Percentiles rank a stretch among this genome's conserved stretches.
phyloP scores from a whole-genome alignment of 2,797 vertebrate genomes.

The Poecilia picta region DNA sequence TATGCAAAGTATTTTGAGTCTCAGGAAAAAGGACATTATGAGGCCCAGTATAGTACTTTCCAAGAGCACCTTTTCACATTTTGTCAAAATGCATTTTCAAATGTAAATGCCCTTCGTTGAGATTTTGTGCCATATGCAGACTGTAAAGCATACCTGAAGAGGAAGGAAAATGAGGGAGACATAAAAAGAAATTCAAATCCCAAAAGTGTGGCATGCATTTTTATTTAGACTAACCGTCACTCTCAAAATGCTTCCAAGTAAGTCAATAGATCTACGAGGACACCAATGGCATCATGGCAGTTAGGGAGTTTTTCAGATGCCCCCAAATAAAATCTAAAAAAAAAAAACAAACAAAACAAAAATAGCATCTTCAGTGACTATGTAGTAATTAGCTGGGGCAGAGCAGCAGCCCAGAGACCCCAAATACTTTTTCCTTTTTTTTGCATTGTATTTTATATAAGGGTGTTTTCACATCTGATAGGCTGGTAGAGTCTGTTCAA shows the following conservation, averaged over 20 bases:
- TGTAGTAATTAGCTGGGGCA: not conserved
- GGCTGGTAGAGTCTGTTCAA: too few relatives aligned
- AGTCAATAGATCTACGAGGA: too few relatives aligned
- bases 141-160: not conserved
- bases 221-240: not conserved
- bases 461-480: too few relatives aligned
- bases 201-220: not conserved
- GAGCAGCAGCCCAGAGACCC: too few relatives aligned
- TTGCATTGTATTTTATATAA: too few relatives aligned
- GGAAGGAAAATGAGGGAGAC: not conserved
- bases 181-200: not conserved
- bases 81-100: not conserved
- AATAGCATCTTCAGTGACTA: not conserved
- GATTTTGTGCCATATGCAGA: not conserved
- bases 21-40: conserved; percentile 22
- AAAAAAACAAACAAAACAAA: not conserved
- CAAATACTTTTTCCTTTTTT: too few relatives aligned
- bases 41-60: conserved; percentile 2
- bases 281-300: too few relatives aligned
- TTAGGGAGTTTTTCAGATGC: not conserved
- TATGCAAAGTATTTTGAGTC: conserved; percentile 25
- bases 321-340: not conserved
- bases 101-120: not conserved
- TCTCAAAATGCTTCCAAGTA: too few relatives aligned
- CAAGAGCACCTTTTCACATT: not conserved